A percentile compares a stretch with the other conserved stretches of the same genome.
These are phyloP conservation scores for Euplexia lucipara DNA, from an alignment of 2,888 invertebrate genomes.

Conservation along the genomic window DNA sequence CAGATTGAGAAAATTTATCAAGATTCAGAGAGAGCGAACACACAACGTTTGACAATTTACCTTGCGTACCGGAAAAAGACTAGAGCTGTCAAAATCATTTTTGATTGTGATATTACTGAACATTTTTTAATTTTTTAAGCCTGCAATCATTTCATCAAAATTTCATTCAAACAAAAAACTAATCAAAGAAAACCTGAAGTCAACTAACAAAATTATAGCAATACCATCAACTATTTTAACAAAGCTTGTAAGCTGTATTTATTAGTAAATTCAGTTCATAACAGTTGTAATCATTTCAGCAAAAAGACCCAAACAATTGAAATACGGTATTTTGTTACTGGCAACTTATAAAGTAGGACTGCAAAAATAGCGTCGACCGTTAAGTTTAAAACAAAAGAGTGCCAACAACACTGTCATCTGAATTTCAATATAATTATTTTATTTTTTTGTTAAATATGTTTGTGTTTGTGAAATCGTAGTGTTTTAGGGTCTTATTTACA, in stretches of 20 bases:
- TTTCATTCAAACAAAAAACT: not conserved
- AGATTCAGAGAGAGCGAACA: slow-evolving; percentile 81
- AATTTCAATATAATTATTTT: slow-evolving; percentile 56
- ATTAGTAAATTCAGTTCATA: no score
- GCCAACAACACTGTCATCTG: slow-evolving; percentile 69
- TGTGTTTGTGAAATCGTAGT: slow-evolving; percentile 75
- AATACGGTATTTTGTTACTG: no score
- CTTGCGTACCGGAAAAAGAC: slow-evolving; percentile 90
- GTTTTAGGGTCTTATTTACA: slow-evolving; percentile 66
- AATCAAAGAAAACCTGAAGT: not conserved
- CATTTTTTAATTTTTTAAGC: slow-evolving; percentile 38
- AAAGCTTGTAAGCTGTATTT: no score
- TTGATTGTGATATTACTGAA: slow-evolving; percentile 25
- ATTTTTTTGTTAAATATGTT: slow-evolving; percentile 69
- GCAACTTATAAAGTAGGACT: slow-evolving; percentile 24
- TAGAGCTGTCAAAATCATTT: slow-evolving; percentile 67
- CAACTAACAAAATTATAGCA: not conserved
- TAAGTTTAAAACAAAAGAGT: slow-evolving; percentile 77
- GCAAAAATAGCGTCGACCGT: slow-evolving; percentile 12
- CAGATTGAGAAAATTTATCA: slow-evolving; percentile 79
- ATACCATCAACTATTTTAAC: not conserved
- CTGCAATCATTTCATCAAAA: slow-evolving; percentile 29
- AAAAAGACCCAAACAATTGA: not conserved
- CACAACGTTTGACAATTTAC: slow-evolving; percentile 88
- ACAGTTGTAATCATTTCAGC: not conserved